These are phyloP conservation scores for Paratrypauchen microcephalus DNA, from an alignment of 2,797 vertebrate species.

Conservation along the genomic window DNA sequence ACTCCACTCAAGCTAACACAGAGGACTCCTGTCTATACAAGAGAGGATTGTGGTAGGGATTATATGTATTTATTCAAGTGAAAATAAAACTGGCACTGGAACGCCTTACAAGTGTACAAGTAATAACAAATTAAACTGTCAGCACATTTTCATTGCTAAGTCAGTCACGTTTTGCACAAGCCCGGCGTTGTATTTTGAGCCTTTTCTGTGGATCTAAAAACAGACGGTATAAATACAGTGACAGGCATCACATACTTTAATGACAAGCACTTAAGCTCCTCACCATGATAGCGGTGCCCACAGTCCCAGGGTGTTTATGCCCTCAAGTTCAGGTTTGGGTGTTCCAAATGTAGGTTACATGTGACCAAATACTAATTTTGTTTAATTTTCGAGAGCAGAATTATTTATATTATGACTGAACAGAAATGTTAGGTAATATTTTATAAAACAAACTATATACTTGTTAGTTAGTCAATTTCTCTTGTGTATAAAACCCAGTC, in stretches of 20 bases:
- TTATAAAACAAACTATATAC: not conserved
- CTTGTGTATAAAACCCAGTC: not conserved
- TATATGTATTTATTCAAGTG: constrained; percentile 48
- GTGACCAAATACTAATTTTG: constrained; percentile 29
- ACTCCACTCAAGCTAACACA: constrained; percentile 42
- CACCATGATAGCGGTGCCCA: constrained; percentile 40
- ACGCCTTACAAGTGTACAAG: constrained; percentile 20
- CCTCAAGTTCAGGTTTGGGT: constrained; percentile 39
- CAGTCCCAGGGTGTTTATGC: constrained; percentile 47
- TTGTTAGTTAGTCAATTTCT: not conserved
- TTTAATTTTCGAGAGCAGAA: constrained; percentile 1
- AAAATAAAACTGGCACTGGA: constrained; percentile 23
- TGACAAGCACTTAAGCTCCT: constrained; percentile 44
- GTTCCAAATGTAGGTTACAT: constrained; percentile 70
- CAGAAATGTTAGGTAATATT: not conserved
- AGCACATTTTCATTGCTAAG: constrained; percentile 29
- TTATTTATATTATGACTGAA: not conserved
- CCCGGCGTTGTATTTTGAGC: constrained; percentile 4
- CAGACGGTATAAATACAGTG: constrained; percentile 46
- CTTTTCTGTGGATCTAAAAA: constrained; percentile 60
- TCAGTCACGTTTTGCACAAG: constrained; percentile 37
- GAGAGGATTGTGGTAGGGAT: constrained; percentile 39
- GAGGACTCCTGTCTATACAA: constrained; percentile 35
- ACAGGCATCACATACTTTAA: constrained; percentile 39
- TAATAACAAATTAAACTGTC: constrained; percentile 34